Conservation (phyloP, 2,888 invertebrate genomes). For the Pristionchus entomophagus region DNA sequence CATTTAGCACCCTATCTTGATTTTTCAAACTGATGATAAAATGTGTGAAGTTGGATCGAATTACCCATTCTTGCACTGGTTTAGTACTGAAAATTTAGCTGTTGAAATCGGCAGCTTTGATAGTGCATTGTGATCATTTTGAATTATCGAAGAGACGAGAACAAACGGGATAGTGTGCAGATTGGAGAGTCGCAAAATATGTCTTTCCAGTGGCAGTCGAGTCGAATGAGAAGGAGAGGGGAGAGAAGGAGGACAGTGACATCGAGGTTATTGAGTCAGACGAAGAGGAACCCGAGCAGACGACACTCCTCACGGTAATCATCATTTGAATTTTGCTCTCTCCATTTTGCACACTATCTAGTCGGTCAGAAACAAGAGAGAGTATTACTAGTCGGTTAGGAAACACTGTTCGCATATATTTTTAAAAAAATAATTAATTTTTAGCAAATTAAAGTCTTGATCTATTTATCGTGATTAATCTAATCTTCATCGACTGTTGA, state of each 20-base stretch:
- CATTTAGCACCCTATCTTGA: no score
- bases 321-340: not conserved
- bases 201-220: no score
- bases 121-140: not conserved
- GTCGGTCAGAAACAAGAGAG: no score
- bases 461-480: not conserved
- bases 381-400: not conserved
- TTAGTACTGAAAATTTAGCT: not conserved
- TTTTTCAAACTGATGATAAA: no score
- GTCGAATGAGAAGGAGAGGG: no score
- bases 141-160: not conserved
- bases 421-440: not conserved
- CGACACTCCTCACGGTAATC: no score
- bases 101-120: not conserved
- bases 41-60: no score
- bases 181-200: not conserved
- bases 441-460: not conserved
- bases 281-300: no score
- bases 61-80: not conserved
- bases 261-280: no score
- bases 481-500: no score
- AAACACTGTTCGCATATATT: not conserved
- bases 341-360: not conserved
- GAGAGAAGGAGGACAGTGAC: no score
- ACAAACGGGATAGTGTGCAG: not conserved